phyloP scores from a whole-genome alignment of 2,113 vertebrate genomes.

The Piaya cayana region DNA sequence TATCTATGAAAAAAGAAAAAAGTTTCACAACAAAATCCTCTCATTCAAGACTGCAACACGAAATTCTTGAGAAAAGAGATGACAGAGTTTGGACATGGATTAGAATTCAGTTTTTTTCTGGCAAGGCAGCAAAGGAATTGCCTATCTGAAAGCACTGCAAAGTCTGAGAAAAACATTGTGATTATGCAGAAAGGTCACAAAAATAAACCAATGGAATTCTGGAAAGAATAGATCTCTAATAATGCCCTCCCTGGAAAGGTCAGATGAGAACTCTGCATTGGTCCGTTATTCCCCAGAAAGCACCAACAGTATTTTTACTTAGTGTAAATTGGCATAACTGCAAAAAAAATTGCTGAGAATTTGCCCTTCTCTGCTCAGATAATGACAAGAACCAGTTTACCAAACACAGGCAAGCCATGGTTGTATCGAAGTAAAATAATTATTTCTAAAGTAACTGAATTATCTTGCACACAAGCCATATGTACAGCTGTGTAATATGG shows the following conservation, averaged over 20 bases:
- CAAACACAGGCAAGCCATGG: neutral
- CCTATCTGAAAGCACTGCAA: constrained; percentile 21
- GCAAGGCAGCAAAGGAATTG: constrained; percentile 1
- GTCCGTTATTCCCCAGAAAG: constrained; percentile 29
- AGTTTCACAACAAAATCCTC: neutral
- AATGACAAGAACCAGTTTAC: neutral
- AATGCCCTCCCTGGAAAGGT: constrained; percentile 36
- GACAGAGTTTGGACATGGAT: neutral
- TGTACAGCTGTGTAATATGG: neutral
- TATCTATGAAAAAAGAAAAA: neutral
- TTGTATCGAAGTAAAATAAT: neutral
- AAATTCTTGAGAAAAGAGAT: neutral
- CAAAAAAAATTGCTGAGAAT: neutral
- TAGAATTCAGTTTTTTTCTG: constrained; percentile 27
- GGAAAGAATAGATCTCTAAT: constrained; percentile 47
- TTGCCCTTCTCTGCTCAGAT: neutral
- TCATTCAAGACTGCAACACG: neutral
- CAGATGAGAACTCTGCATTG: neutral
- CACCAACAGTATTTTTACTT: neutral
- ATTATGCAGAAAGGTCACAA: constrained; percentile 51
- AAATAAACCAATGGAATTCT: constrained; percentile 39
- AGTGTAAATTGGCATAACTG: neutral
- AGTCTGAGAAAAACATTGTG: constrained; percentile 20
- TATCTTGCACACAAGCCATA: neutral
- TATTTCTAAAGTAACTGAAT: neutral